Evolutionary conservation across 2,888 invertebrate genomes (phyloP), one percentile per base, ranked within the genome.

Genomic region (Antitype chi): DNA sequence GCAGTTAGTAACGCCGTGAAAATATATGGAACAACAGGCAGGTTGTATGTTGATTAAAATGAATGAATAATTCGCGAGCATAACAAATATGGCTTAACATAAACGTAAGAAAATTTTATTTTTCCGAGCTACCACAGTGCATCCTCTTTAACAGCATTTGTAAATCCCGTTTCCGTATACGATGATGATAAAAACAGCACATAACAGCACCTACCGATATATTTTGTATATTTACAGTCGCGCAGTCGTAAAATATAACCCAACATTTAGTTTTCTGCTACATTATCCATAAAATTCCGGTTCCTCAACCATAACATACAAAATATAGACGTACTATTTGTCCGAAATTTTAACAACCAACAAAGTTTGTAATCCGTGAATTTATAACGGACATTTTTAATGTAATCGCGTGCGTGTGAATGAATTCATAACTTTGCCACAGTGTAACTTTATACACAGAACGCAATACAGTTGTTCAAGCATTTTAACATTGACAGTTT

Each of bases 331-430:
- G 70, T 74, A 81, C 64, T 72, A 72, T 80, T 77, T 49, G 72
- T 83, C 66, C 70, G 62, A 78, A 71, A 77, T 85, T 81, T 88
- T 75, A 68, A 78, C 85, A 83, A 68, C 74, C 79, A 55, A 67
- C 78, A 86, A 86, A 86, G 75, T 87, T 88, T 75, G 85, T 88
- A 86, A 86, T 87, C 82, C 80, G 77, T 70, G 77, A 85, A 86
- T 88, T 88, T 87, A 87, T 78, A 69, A 76, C 75, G 53, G 78
- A 76, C 80, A 82, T 87, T 88, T 88, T 88, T 85, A 80, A 82
- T 84, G 84, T 78, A 80, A 71, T 59, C 67, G 74, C 78, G 85
- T 82, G 77, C 70, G 78, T 83, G 76, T 81, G 81, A 81, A 88
- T 82, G 79, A 82, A 86, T 88, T 78, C 68, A 74, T 79, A 76